Base-by-base conservation (phyloP, 1,140 invertebrate species). In the Leptestheria dahalacensis region DNA sequence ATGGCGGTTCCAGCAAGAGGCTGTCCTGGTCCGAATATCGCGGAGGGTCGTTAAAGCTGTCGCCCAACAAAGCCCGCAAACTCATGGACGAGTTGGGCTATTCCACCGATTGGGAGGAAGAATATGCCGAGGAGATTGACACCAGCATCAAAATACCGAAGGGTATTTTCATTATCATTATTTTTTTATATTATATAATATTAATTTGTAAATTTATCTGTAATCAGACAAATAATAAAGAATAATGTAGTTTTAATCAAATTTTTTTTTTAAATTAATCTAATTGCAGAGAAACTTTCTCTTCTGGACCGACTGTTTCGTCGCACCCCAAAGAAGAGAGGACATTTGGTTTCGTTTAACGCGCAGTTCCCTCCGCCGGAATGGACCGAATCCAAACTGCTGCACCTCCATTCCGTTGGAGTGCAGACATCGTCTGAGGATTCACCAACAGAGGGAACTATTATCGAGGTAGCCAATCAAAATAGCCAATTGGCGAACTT, bases 361-460 rank as follows among this genome's bases (percentile, higher is more conserved):
- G 61, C 61, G 21, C 61, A 62, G 18, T 62, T 62, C 50, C 61
- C 61, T 2, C 61, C 61, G 18, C 61, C 61, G 6, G 61, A 62
- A 46, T 62, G 61, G 61, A 41, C 51, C 12, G 61, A 62, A 29
- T 24, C 61, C 3, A 48, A 33, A 41, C 26, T 62, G 4, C 28
- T 62, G n/a, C 61, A 62, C 26, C 46, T 33, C 28, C 61, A 62
- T 26, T 62, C 47, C 21, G 55, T 62, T 9, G 61, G 46, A 12
- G 56, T 57, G 2, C 61, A 62, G 26, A 62, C 61, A 0, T 48
- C 28, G 12, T 25, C 58, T 18, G 47, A 48, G 1, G 58, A 50
- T 15, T 46, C 55, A 11, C 41, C 54, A 12, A 23, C 54, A 21
- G 53, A 57, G 20, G 55, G 33, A 24, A 28, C 54, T 33, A 41